phyloP scores from a whole-genome alignment of 2,113 vertebrate genomes.

The Boulengerochromis microlepis region DNA sequence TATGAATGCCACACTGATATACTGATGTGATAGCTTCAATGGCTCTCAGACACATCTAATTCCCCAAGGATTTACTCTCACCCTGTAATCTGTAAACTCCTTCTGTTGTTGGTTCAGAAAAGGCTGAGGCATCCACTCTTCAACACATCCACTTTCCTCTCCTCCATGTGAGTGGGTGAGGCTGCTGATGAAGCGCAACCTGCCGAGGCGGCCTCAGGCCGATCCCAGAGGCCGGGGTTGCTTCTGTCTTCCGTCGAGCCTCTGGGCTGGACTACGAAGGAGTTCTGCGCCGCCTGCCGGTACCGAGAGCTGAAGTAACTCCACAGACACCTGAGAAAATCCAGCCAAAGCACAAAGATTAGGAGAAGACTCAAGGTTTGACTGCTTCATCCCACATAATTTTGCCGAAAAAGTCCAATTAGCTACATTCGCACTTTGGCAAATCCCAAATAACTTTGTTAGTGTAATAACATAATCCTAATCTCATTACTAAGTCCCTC shows the following conservation, averaged over 20 bases:
- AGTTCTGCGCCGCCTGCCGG: constrained; percentile 71
- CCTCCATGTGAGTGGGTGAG: constrained; percentile 45
- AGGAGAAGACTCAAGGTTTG: background rate
- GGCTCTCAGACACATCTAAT: background rate
- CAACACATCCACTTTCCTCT: constrained; percentile 45
- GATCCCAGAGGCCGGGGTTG: background rate
- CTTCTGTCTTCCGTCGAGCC: background rate
- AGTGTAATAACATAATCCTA: constrained; percentile 35
- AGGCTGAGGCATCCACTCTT: constrained; percentile 36
- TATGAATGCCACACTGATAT: background rate
- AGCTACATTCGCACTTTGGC: background rate
- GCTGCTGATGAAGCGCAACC: constrained; percentile 49
- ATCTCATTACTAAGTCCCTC: constrained; percentile 25
- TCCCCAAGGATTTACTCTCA: background rate
- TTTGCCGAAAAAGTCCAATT: background rate
- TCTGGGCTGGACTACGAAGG: constrained; percentile 67
- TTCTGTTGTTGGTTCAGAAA: constrained; percentile 4
- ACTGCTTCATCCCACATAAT: background rate
- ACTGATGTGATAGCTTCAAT: background rate
- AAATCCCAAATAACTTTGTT: background rate
- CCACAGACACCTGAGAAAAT: constrained; percentile 66
- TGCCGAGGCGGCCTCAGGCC: constrained; percentile 9
- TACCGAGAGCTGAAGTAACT: constrained; percentile 61
- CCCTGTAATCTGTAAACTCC: background rate
- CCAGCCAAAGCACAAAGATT: background rate